These are phyloP conservation scores for Tyto alba DNA, from an alignment of 2,113 vertebrate species.

Conservation along the genomic window DNA sequence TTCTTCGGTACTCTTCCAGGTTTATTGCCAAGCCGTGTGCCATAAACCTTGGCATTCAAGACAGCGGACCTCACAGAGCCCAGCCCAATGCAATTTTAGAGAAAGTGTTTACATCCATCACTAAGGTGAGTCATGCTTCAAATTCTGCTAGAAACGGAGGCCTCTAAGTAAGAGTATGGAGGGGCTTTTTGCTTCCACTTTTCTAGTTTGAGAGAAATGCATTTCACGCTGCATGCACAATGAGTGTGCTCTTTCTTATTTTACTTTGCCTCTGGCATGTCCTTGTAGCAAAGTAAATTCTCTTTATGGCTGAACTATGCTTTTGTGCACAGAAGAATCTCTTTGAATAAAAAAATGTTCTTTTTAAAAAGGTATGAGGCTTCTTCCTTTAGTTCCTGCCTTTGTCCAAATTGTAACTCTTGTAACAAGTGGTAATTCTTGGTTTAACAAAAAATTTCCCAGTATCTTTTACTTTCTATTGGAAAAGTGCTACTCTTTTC, in stretches of 20 bases:
- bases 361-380: neutral
- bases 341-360: neutral
- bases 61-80: conserved; percentile 74
- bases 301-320: neutral
- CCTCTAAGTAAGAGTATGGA: neutral
- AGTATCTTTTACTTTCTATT: neutral
- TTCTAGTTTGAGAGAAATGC: neutral
- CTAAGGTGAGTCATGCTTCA: conserved; percentile 79
- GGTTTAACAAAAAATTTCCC: neutral
- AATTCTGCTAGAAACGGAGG: neutral
- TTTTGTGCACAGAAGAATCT: neutral
- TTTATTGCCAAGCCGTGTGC: conserved; percentile 89
- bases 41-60: conserved; percentile 80
- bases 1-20: conserved; percentile 65
- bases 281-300: neutral
- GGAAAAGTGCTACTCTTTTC: neutral
- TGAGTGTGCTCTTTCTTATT: neutral
- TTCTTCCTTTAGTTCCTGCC: neutral
- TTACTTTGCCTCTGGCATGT: neutral
- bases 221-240: neutral
- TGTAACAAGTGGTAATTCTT: neutral
- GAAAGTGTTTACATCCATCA: conserved; percentile 94
- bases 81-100: conserved; percentile 90
- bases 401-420: neutral
- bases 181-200: neutral